Conservation (phyloP, 2,113 vertebrate genomes). For the Cochlearius cochlearius region DNA sequence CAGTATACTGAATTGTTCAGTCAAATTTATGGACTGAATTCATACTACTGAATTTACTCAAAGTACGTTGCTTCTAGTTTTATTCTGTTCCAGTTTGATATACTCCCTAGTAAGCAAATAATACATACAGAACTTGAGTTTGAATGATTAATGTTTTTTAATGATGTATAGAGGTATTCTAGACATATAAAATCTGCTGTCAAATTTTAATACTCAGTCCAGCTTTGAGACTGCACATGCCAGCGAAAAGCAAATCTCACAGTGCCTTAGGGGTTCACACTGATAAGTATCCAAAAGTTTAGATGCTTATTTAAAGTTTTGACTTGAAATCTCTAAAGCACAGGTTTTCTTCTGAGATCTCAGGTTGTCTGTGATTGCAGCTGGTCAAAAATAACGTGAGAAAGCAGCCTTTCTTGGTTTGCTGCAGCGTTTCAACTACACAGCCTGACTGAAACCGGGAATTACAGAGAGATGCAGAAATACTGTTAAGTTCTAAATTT, state of each 20-base stretch:
- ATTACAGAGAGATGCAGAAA: neutral
- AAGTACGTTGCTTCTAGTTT: slow-evolving; percentile 4
- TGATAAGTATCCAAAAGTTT: slow-evolving; percentile 30
- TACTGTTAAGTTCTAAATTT: neutral
- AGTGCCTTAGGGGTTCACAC: neutral
- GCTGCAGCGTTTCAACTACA: slow-evolving; percentile 1
- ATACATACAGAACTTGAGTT: neutral
- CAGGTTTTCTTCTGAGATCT: slow-evolving; percentile 25
- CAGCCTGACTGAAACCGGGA: neutral
- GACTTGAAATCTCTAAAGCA: slow-evolving; percentile 16
- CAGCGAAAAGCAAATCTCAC: neutral
- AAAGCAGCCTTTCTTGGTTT: slow-evolving; percentile 12
- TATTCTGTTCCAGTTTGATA: neutral
- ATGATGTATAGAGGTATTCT: slow-evolving; percentile 1
- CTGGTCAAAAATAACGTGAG: neutral
- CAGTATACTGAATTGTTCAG: neutral
- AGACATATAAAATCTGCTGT: slow-evolving; percentile 10
- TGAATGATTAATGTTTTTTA: slow-evolving; percentile 44
- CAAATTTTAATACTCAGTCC: slow-evolving; percentile 17
- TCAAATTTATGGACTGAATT: neutral
- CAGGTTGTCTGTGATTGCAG: slow-evolving; percentile 1
- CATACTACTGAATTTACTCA: neutral
- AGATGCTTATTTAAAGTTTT: slow-evolving; percentile 45
- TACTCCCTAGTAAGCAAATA: neutral
- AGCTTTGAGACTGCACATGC: neutral